These are phyloP conservation scores for Platygyra sinensis DNA, from an alignment of 64 coral and sea anemone genomes.

Conservation along the genomic window DNA sequence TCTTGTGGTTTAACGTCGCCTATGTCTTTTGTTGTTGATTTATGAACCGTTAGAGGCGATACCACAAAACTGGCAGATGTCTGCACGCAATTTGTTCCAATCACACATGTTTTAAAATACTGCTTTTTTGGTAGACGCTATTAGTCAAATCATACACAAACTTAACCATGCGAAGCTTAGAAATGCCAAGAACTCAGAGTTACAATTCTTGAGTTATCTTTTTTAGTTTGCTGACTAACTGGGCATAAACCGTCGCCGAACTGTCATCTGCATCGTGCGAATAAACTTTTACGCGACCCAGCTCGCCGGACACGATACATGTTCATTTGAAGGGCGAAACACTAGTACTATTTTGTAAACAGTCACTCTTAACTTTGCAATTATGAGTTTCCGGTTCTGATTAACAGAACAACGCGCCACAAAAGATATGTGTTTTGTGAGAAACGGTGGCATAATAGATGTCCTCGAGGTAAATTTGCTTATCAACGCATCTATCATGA, in stretches of 20 bases:
- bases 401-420: conserved; percentile 50
- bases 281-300: not conserved
- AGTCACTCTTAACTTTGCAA: conserved; percentile 48
- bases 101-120: not conserved
- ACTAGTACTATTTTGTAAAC: conserved; percentile 18
- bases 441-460: conserved; percentile 33
- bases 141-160: not conserved
- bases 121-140: not conserved
- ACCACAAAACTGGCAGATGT: not conserved
- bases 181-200: not conserved
- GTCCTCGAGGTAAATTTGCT: not conserved
- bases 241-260: not conserved
- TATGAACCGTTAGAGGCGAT: conserved; percentile 15
- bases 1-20: conserved; percentile 32
- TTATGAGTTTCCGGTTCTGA: conserved; percentile 51
- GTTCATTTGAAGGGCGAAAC: not conserved
- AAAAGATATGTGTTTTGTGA: conserved; percentile 54
- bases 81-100: not conserved
- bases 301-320: not conserved
- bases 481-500: conserved; percentile 23
- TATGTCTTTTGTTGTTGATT: conserved; percentile 35
- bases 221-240: not conserved
- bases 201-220: not conserved
- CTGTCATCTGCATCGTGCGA: not conserved
- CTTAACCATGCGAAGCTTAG: not conserved